Evolutionary conservation across 2,888 invertebrate genomes (phyloP), one percentile per base, ranked within the genome.

Genomic region (Stramonita haemastoma): DNA sequence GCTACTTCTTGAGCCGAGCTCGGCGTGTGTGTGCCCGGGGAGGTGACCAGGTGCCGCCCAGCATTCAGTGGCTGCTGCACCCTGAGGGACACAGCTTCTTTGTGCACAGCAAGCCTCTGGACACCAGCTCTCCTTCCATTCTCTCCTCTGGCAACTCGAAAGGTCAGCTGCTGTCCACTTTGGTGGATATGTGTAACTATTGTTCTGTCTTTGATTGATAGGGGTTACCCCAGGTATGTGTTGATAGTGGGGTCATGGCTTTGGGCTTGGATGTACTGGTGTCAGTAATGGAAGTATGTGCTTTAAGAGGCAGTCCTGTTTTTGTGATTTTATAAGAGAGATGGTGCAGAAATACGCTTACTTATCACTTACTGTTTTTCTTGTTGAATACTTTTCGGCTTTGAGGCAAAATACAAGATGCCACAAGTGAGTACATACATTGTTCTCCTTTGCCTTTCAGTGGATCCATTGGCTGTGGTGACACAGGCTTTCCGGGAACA

Each of bases 1-100:
- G 98, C 88, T 98, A 97, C 96, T 98, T 98, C 95, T 96, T 98
- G 91, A 97, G 97, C 32, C 96, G 97, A 92, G 97, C 98, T 13
- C 97, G 97, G 93, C 96, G 90, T 96, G 94, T 95, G 4, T 95
- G 95, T 91, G 92, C 93, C 22, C 92, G 93, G 60, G 93, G 93
- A 88, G 94, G 94, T 34, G 94, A 94, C 32, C 95, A 95, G n/a
- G 95, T 96, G 13, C 97, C 97, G 0, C 96, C 97, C 89, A 97
- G 97, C 66, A 97, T 98, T 89, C 98, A 98, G 93, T 99, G 98
- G 99, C 97, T 98, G 89, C 97, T 97, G 94, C 97, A 97, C 57
- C 97, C 97, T 0, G 97, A 98, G 92, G 98, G 98, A 0, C 97
- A 97, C 93, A 97, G 97, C 89, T 99, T 98, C 96, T 97, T 98